Percentiles rank a stretch among this genome's conserved stretches.
Conservation (phyloP, 1,140 invertebrate species). For the Branchinecta lynchi region DNA sequence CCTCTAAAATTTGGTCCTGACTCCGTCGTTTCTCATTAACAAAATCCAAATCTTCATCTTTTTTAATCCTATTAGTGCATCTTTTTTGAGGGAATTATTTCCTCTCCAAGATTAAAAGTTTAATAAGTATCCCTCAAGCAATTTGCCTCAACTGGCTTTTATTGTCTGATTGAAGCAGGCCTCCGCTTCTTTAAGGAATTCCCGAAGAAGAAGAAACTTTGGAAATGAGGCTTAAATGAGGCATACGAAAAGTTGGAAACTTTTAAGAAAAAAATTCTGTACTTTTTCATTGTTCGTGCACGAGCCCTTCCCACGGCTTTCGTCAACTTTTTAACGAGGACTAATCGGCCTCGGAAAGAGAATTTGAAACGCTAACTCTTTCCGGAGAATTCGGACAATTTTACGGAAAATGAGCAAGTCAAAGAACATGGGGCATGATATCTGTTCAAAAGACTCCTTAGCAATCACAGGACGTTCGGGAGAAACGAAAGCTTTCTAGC, state of each 20-base stretch:
- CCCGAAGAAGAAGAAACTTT: not conserved
- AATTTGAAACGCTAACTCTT: slow-evolving; percentile 6
- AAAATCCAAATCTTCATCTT: slow-evolving; percentile 11
- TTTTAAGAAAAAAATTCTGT: not conserved
- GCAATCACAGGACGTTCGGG: too few relatives aligned
- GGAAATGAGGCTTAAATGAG: slow-evolving; percentile 7
- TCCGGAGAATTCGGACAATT: not conserved
- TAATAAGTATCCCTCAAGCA: slow-evolving; percentile 8
- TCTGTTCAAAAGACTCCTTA: too few relatives aligned
- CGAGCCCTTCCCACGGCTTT: not conserved
- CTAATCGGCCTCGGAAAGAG: not conserved
- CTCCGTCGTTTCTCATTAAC: slow-evolving; percentile 9
- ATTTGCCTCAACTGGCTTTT: slow-evolving; percentile 9
- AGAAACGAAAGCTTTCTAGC: too few relatives aligned
- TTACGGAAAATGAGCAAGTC: not conserved
- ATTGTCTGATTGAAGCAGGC: slow-evolving; percentile 7
- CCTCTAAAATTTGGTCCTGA: not conserved
- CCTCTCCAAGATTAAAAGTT: slow-evolving; percentile 10
- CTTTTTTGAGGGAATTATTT: slow-evolving; percentile 10
- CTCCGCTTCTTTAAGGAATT: not conserved
- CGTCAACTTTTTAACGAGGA: slow-evolving; percentile 1
- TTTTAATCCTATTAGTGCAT: slow-evolving; percentile 11
- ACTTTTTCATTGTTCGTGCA: slow-evolving; percentile 11
- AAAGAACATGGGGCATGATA: too few relatives aligned
- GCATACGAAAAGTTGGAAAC: not conserved